Evolutionary conservation across 1,140 invertebrate genomes (phyloP), one percentile per base, ranked within the genome.

Genomic region (Varroa destructor): DNA sequence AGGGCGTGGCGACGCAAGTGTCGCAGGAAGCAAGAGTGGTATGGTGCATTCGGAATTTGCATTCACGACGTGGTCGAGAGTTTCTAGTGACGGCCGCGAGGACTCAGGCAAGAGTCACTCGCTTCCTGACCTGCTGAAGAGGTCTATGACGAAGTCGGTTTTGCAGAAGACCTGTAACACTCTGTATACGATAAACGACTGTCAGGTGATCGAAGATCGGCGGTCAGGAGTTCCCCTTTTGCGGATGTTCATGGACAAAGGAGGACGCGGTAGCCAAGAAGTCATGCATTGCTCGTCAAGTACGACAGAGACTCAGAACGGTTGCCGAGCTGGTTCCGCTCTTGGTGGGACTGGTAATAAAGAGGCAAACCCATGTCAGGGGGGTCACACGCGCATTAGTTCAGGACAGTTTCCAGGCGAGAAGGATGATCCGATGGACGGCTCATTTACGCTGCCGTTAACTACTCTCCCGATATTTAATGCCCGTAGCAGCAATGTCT

Each of bases 201-300:
- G 81, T 77, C 74, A 78, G 79, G 46, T 82, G 80, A 6, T 76
- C 76, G 83, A 83, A 79, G 83, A 81, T 70, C 79, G 82, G 74
- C 54, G 73, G 86, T 87, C 76, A 75, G 54, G 75, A 74, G 37
- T 86, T 91, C 77, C 87, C 79, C 82, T 92, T 75, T 87, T 92
- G n/a, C 89, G 89, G 79, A 79, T 91, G 55, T 92, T 91, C 77
- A 91, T 92, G 83, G 90, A 90, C 79, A 89, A 91, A 67, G 61
- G 61, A 36, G 61, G 61, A 43, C 40, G 36, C 40, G 61, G 61
- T 43, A 67, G 61, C 37, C 61, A 67, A 8, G 61, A 67, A 2
- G 61, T 37, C 1, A 67, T 67, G 61, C 61, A 67, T 12, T 67
- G 61, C 61, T 67, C 61, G 61, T 43, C 61, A 37, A 67, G 61